These are phyloP conservation scores for Podarcis siculus DNA, from an alignment of 2,797 vertebrate species.

Conservation along the genomic window DNA sequence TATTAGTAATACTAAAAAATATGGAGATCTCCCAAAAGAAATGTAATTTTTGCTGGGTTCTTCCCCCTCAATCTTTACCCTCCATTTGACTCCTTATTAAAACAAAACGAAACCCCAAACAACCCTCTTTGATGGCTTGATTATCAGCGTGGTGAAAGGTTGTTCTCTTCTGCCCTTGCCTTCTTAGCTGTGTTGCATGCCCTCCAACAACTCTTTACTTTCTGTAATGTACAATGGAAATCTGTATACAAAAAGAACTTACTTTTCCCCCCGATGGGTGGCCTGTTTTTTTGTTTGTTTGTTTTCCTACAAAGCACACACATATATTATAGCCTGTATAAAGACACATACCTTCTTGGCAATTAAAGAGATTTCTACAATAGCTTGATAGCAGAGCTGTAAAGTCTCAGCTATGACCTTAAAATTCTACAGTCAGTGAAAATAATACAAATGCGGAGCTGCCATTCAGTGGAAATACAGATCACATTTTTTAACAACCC, in stretches of 20 bases:
- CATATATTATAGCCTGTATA: conserved; percentile 70
- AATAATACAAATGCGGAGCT: conserved; percentile 76
- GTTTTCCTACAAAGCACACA: conserved; percentile 75
- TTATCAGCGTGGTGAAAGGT: conserved; percentile 42
- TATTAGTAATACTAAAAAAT: conserved; percentile 26
- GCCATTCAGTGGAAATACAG: conserved; percentile 68
- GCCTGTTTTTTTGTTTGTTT: conserved; percentile 42
- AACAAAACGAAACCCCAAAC: conserved; percentile 7
- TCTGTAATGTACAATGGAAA: conserved; percentile 70
- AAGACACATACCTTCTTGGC: conserved; percentile 69
- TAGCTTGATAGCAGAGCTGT: conserved; percentile 75
- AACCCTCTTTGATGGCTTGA: conserved; percentile 47
- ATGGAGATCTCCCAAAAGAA: conserved; percentile 65
- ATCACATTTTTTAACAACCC: conserved; percentile 52
- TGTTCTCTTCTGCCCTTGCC: conserved; percentile 33
- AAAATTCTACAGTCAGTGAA: conserved; percentile 75
- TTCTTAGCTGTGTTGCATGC: conserved; percentile 55
- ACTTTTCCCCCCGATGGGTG: conserved; percentile 51
- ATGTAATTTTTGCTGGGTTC: conserved; percentile 71
- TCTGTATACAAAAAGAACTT: conserved; percentile 66
- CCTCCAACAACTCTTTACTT: conserved; percentile 59
- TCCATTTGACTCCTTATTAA: conserved; percentile 51
- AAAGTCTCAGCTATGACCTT: conserved; percentile 76
- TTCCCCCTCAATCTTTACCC: conserved; percentile 36
- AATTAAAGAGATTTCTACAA: conserved; percentile 71